Percentiles rank a stretch among this genome's conserved stretches.
Evolutionary conservation across 2,888 invertebrate genomes (phyloP).

Genomic region (Leptopilina myrica): DNA sequence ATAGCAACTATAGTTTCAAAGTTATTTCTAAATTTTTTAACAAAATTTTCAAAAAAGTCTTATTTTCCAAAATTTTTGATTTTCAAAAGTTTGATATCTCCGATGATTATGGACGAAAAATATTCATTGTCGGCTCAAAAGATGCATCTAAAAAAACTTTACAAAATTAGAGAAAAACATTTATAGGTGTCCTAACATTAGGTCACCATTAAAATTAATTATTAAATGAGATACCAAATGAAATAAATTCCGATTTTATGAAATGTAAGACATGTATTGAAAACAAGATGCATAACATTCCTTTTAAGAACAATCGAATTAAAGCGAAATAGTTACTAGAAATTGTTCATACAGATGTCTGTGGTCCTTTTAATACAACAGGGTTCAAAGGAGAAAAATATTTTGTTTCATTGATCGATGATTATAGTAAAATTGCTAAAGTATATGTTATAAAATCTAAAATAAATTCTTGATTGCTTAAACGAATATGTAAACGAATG

Average conservation of each 20-base stretch:
- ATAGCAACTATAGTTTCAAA: too few species aligned
- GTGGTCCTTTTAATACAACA: conserved; percentile 17
- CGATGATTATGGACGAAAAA: too few species aligned
- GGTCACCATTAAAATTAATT: neutral
- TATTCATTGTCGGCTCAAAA: too few species aligned
- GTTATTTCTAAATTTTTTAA: too few species aligned
- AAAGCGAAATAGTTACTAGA: conserved; percentile 52
- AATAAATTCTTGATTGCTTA: conserved; percentile 55
- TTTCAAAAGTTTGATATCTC: too few species aligned
- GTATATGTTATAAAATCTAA: conserved; percentile 57
- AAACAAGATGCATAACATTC: conserved; percentile 54
- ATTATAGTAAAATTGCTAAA: conserved; percentile 55
- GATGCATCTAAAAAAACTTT: too few species aligned
- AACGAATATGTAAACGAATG: conserved; percentile 51
- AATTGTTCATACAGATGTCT: conserved; percentile 47
- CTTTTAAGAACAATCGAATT: conserved; percentile 56
- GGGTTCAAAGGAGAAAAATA: conserved; percentile 56
- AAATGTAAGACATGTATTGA: conserved; percentile 43
- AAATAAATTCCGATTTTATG: neutral
- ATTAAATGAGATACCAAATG: neutral
- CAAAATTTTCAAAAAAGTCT: too few species aligned
- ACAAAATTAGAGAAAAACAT: too few species aligned
- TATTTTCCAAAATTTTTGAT: too few species aligned
- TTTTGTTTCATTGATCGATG: conserved; percentile 58
- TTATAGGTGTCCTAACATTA: too few species aligned